Base-by-base conservation (phyloP, 2,113 vertebrate species). In the Athene noctua region DNA sequence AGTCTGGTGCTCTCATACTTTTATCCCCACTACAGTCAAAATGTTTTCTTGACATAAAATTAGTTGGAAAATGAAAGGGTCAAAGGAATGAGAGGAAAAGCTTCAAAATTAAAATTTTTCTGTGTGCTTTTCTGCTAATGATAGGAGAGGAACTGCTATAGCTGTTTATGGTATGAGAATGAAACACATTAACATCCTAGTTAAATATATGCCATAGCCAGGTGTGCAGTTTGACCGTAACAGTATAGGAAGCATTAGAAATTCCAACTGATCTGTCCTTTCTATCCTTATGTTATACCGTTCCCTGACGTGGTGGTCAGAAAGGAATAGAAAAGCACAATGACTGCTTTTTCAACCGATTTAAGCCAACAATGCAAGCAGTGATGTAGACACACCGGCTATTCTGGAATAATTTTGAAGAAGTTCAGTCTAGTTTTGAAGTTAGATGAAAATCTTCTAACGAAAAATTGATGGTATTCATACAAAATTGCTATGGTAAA, bases 221-320 rank as follows among this genome's bases (percentile, higher is more conserved):
- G 22, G 17, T 2, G 2, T 54, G 10, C 8, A 23, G 14, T 78
- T 65, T 47, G 30, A 65, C 27, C 34, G 1, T 19, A 78, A 58
- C 5, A 46, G 15, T 40, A 14, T 2, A 19, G 34, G 75, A 70
- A 58, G 3, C 15, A 87, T 47, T 47, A 63, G 77, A 87, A 89
- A 94, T 73, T 83, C 15, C 10, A 74, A 2, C 14, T 52, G 30
- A 34, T 85, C 40, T 58, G 7, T 66, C 15, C 8, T 44, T 68
- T 80, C 40, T 57, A 2, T 61, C 40, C 4, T 55, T 40, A 9
- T 15, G 4, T 16, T 65, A 6, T 47, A 75, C 9, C 1, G 0
- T 47, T 34, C 13, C 23, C 36, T 73, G 34, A 57, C 12, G 44
- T 0, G 0, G 1, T 38, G 30, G 5, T 22, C 21, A 83, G 32